Conservation (phyloP, 2,888 invertebrate genomes). For the Podotricha telesiphe region DNA sequence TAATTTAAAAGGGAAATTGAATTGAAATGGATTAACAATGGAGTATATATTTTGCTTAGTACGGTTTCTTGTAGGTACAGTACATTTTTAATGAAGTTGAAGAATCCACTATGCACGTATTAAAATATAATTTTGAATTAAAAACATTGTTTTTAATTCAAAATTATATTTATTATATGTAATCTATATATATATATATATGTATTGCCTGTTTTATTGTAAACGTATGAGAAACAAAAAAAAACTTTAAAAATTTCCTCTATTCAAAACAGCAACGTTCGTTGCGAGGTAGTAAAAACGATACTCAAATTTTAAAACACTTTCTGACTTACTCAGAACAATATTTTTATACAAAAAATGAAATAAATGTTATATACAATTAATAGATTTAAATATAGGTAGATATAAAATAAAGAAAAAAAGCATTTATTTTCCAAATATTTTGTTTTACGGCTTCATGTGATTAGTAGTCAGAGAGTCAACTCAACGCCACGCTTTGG, state of each 20-base stretch:
- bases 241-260: neutral
- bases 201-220: no score
- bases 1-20: neutral
- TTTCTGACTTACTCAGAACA: slow-evolving; percentile 1
- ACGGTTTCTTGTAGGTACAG: no score
- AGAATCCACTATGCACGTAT: no score
- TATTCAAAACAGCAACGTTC: neutral
- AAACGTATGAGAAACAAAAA: neutral
- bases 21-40: neutral
- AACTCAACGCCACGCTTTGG: no score
- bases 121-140: no score
- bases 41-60: no score
- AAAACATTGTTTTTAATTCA: no score
- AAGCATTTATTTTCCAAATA: no score
- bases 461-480: no score
- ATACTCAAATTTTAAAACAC: neutral
- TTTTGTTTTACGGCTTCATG: no score
- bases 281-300: neutral
- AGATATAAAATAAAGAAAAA: neutral
- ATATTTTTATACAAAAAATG: neutral
- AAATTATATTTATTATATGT: neutral
- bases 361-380: neutral
- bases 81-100: no score
- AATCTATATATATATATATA: neutral
- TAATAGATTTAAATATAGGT: neutral